phyloP scores from a whole-genome alignment of 2,888 invertebrate genomes.

The Gandaritis pyraliata region DNA sequence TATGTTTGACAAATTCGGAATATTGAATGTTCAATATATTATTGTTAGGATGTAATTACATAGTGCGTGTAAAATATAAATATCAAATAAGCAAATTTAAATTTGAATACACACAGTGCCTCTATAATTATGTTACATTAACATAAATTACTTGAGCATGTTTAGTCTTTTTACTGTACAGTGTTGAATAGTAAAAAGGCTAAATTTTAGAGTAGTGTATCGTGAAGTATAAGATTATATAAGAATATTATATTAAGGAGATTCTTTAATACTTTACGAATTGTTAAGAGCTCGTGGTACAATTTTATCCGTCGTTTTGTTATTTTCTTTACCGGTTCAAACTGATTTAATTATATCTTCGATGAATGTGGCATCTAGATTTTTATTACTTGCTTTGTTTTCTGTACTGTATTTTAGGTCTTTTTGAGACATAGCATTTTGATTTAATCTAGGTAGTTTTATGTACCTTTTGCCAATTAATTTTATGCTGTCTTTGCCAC shows the following conservation, averaged over 20 bases:
- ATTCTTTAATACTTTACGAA: conserved; percentile 62
- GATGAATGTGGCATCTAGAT: conserved; percentile 55
- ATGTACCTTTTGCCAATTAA: conserved; percentile 59
- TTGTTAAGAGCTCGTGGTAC: conserved; percentile 67
- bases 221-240: conserved; percentile 70
- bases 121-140: conserved; percentile 85
- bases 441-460: conserved; percentile 51
- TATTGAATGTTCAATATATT: conserved; percentile 52
- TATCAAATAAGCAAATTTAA: conserved; percentile 72
- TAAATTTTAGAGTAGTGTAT: conserved; percentile 76
- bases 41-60: conserved; percentile 41
- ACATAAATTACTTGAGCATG: conserved; percentile 82
- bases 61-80: conserved; percentile 66
- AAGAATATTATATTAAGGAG: conserved; percentile 69
- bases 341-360: conserved; percentile 40
- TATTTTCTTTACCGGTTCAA: conserved; percentile 47
- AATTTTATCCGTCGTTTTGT: conserved; percentile 56
- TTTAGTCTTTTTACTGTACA: conserved; percentile 76
- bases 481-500: conserved; percentile 69
- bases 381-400: conserved; percentile 52
- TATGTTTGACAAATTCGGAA: conserved; percentile 35
- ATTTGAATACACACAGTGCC: conserved; percentile 84
- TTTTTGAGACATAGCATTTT: conserved; percentile 64
- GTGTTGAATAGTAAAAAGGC: conserved; percentile 67
- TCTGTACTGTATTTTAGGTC: conserved; percentile 55